phyloP scores from a whole-genome alignment of 2,797 vertebrate species.

The Distichodus sexfasciatus region DNA sequence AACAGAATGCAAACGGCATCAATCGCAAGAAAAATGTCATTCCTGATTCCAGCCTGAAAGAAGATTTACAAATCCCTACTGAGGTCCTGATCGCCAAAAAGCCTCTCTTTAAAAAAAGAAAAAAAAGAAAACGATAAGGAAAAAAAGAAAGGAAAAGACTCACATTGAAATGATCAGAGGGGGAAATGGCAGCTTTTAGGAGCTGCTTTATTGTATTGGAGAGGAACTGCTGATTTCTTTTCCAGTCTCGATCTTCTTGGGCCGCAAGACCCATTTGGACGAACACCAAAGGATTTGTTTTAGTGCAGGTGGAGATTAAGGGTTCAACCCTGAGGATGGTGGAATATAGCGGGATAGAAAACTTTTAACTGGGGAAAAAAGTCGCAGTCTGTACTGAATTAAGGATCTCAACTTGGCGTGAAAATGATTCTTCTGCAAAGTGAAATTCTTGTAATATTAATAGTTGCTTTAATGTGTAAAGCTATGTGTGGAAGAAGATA shows the following conservation, averaged over 20 bases:
- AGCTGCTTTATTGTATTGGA: constrained; percentile 12
- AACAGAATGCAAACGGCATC: too few relatives aligned
- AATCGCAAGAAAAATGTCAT: constrained; percentile 25
- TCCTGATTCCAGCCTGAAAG: background rate
- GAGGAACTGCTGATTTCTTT: constrained; percentile 7
- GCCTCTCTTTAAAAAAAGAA: background rate
- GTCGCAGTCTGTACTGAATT: too few relatives aligned
- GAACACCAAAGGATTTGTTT: background rate
- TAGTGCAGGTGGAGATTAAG: background rate
- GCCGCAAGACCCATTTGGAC: background rate
- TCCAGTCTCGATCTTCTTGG: constrained; percentile 5
- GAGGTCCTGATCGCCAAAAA: background rate
- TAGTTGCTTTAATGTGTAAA: background rate
- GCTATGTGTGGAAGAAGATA: background rate
- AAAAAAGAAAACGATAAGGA: background rate
- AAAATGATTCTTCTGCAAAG: background rate
- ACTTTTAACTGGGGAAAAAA: background rate
- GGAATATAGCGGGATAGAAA: background rate
- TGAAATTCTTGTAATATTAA: background rate
- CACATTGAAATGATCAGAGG: background rate
- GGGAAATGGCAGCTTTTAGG: constrained; percentile 17
- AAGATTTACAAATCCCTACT: background rate
- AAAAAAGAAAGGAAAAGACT: background rate
- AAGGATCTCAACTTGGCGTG: background rate
- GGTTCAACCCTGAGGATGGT: background rate